These are phyloP conservation scores for Amblyraja radiata DNA, from an alignment of 2,797 vertebrate genomes.

Conservation along the genomic window DNA sequence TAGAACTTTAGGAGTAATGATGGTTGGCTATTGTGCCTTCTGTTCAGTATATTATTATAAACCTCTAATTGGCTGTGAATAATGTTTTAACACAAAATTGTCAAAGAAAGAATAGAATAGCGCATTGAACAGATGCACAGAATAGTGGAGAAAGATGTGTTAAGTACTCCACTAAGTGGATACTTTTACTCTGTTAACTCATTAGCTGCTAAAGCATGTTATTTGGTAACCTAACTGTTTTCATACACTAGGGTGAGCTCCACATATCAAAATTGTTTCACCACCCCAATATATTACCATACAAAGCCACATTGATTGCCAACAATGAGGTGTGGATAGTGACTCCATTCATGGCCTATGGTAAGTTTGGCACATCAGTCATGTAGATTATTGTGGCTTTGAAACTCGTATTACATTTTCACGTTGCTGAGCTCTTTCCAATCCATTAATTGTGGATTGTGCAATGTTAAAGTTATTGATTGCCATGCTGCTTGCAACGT, in stretches of 20 bases:
- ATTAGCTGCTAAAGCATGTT: neutral
- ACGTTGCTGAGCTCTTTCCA: neutral
- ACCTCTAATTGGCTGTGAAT: neutral
- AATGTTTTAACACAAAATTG: neutral
- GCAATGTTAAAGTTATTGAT: neutral
- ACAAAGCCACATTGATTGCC: constrained; percentile 88
- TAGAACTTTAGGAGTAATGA: neutral
- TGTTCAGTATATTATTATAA: neutral
- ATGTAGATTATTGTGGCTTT: neutral
- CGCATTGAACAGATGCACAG: too few species aligned
- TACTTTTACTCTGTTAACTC: neutral
- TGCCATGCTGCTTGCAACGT: neutral
- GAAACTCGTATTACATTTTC: neutral
- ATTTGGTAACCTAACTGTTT: neutral
- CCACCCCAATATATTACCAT: constrained; percentile 87
- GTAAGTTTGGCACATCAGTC: constrained; percentile 54
- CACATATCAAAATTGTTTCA: constrained; percentile 93
- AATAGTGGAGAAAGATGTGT: neutral
- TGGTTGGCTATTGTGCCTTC: neutral
- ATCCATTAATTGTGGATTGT: neutral
- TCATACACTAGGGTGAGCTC: constrained; percentile 72
- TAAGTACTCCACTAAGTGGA: neutral
- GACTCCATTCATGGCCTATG: constrained; percentile 93
- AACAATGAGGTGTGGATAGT: constrained; percentile 96
- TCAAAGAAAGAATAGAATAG: neutral